Conservation (phyloP, 2,888 invertebrate genomes). For the Maniola hyperantus region DNA sequence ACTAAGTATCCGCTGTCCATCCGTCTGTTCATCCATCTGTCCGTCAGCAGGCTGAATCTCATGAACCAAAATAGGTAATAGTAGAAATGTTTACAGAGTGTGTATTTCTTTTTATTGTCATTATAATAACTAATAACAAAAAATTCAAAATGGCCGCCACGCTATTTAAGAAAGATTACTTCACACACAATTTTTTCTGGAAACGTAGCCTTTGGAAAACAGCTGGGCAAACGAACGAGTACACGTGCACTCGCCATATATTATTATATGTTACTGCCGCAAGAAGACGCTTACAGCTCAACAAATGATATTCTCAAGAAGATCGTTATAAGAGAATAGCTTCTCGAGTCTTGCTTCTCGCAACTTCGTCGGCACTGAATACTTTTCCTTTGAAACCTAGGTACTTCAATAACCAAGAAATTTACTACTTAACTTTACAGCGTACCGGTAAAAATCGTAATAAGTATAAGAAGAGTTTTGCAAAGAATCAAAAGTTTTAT, state of each 20-base stretch:
- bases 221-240: slow-evolving; percentile 32
- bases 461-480: background rate
- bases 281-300: slow-evolving; percentile 23
- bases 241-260: slow-evolving; percentile 29
- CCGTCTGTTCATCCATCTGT: no score
- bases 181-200: slow-evolving; percentile 35
- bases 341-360: slow-evolving; percentile 5
- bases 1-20: no score
- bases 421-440: background rate
- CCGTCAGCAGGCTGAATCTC: no score
- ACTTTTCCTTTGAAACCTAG: background rate
- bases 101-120: no score
- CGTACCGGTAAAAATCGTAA: background rate
- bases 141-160: no score
- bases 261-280: slow-evolving; percentile 35
- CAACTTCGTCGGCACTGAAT: background rate
- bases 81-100: no score
- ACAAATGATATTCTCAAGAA: slow-evolving; percentile 25
- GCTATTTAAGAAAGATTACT: no score
- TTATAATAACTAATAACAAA: no score
- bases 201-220: slow-evolving; percentile 31
- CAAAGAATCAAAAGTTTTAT: no score
- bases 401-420: slow-evolving; percentile 1
- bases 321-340: slow-evolving; percentile 18
- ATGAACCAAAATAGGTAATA: no score